Percentiles rank a stretch among this genome's conserved stretches.
Conservation (phyloP, 2,797 vertebrate species). For the Crenuchus spilurus region DNA sequence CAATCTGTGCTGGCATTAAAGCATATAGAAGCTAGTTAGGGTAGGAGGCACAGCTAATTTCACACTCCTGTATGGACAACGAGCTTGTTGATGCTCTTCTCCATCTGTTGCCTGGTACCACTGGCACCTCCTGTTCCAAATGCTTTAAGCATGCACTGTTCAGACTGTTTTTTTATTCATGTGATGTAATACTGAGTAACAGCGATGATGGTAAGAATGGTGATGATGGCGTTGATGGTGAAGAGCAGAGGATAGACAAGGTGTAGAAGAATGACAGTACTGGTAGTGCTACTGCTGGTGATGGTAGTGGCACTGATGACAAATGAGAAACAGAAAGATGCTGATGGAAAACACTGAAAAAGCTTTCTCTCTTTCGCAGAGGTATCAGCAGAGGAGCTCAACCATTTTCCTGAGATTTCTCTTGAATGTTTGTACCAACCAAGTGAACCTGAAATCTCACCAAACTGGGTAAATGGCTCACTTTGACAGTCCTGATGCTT, state of each 20-base stretch:
- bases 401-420: slow-evolving; percentile 46
- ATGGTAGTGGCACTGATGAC: not conserved
- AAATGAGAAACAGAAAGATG: not conserved
- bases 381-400: slow-evolving; percentile 19
- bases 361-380: slow-evolving; percentile 41
- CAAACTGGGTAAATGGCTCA: slow-evolving; percentile 47
- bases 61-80: slow-evolving; percentile 2
- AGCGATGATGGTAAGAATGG: not conserved
- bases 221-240: not conserved
- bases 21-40: not conserved
- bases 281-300: not conserved
- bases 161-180: not conserved
- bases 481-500: not conserved
- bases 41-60: slow-evolving; percentile 16
- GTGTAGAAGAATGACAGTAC: not conserved
- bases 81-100: slow-evolving; percentile 2
- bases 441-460: slow-evolving; percentile 46
- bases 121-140: not conserved
- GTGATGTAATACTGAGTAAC: too few species aligned
- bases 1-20: not conserved
- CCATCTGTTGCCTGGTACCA: slow-evolving; percentile 8
- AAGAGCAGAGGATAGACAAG: not conserved
- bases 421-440: slow-evolving; percentile 47
- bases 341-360: not conserved
- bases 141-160: not conserved